Evolutionary conservation across 2,113 vertebrate genomes (phyloP), one percentile per base, ranked within the genome.

Genomic region (Hemibates koningsi): DNA sequence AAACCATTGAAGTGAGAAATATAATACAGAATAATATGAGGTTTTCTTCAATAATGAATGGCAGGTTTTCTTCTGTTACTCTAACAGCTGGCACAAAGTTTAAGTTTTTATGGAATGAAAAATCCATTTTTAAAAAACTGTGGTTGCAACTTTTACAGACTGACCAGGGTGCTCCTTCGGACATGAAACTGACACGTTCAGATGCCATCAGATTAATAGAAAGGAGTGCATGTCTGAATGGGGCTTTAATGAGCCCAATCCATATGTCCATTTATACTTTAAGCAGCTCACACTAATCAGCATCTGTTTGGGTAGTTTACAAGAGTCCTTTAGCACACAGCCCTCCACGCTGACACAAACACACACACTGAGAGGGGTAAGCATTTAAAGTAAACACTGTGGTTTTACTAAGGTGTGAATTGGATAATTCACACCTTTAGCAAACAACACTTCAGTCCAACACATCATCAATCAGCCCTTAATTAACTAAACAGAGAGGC

Each of bases 271-370:
- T 94, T 93, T 61, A 91, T 71, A 91, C 91, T 93, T 93, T 95
- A 96, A 95, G 94, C 94, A 94, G 95, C 95, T 96, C 95, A 95
- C 84, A 19, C 94, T 96, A 96, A 95, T 95, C 90, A 92, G 95
- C 92, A 92, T 94, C 92, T 95, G 94, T 93, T 94, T 94, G 90
- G 88, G 90, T 81, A 91, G 89, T 94, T 93, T 90, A 92, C 81
- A 21, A 41, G 83, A 92, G 81, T 91, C 89, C 83, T 92, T 93
- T 95, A 91, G 94, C 94, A 95, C 78, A 78, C 91, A 94, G 87
- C 90, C 91, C 89, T 90, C 89, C 84, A 84, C 81, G 84, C 50
- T 87, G 27, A 80, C 63, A 82, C 54, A 56, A 48, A 85, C 17
- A 84, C 14, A 84, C 14, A 82, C 29, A 59, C 45, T 78, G 54